These are phyloP conservation scores for Agrotis puta DNA, from an alignment of 2,888 invertebrate genomes.

Conservation along the genomic window DNA sequence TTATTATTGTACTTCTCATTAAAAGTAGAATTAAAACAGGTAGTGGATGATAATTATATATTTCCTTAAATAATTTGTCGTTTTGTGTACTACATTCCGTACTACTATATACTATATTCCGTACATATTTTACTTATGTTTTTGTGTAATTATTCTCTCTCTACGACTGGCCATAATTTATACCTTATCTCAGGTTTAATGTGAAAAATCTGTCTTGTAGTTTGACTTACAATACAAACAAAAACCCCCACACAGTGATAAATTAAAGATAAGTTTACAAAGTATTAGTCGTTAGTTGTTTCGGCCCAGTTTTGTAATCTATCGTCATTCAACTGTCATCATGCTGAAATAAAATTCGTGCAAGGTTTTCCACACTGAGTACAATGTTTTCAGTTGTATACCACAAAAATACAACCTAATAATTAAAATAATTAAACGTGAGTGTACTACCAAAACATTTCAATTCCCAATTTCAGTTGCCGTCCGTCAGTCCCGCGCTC, in stretches of 20 bases:
- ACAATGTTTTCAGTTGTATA: too few species aligned
- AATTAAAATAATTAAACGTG: not conserved
- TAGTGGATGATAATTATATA: not conserved
- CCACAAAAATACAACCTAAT: too few species aligned
- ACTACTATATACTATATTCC: not conserved
- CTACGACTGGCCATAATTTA: constrained; percentile 3
- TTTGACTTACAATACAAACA: constrained; percentile 12
- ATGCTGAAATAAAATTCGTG: not conserved
- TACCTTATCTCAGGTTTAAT: not conserved
- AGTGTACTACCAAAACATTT: constrained; percentile 27
- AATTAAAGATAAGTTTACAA: constrained; percentile 1
- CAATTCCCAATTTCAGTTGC: constrained; percentile 24
- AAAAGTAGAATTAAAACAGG: not conserved
- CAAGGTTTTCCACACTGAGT: not conserved
- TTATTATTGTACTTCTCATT: not conserved
- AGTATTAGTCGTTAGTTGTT: not conserved
- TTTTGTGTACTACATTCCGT: not conserved
- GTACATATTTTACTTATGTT: not conserved
- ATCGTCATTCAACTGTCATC: too few species aligned
- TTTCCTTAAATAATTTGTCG: not conserved
- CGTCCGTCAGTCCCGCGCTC: constrained; percentile 12
- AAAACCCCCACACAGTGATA: not conserved
- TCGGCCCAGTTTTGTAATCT: not conserved
- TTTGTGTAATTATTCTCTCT: constrained; percentile 6
- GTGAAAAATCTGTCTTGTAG: not conserved